A percentile compares a stretch with the other conserved stretches of the same genome.
Conservation (phyloP, 2,888 invertebrate genomes). For the Bruchidius siliquastri region DNA sequence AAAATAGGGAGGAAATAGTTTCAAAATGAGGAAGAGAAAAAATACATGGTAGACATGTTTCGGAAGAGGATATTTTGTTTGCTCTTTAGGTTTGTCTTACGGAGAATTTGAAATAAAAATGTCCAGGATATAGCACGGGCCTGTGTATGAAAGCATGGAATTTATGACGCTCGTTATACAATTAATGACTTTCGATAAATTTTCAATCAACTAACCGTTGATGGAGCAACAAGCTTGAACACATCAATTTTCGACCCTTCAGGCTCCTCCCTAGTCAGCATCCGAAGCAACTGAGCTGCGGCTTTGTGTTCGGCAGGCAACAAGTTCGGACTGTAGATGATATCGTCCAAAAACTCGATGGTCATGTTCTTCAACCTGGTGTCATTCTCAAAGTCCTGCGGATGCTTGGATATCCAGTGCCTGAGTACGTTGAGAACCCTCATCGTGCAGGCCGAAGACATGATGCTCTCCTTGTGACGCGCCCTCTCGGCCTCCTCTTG, state of each 20-base stretch:
- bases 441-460: conserved; percentile 92
- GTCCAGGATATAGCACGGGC: too few relatives aligned
- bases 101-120: too few relatives aligned
- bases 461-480: conserved; percentile 66
- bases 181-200: too few relatives aligned
- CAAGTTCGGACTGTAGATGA: conserved; percentile 75
- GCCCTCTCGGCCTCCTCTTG: conserved; percentile 49
- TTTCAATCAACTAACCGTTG: conserved; percentile 51
- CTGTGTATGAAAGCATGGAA: too few relatives aligned
- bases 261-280: conserved; percentile 71
- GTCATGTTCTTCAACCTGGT: conserved; percentile 69
- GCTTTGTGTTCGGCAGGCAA: conserved; percentile 86
- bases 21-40: too few relatives aligned
- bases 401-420: conserved; percentile 90
- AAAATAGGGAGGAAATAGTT: too few relatives aligned
- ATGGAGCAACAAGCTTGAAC: conserved; percentile 62
- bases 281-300: conserved; percentile 72
- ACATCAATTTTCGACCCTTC: conserved; percentile 65
- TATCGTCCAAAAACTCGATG: conserved; percentile 83
- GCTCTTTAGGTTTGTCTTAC: too few relatives aligned
- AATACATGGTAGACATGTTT: too few relatives aligned
- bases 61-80: too few relatives aligned
- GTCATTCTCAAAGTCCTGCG: conserved; percentile 81
- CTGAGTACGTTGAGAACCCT: conserved; percentile 83
- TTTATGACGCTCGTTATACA: too few relatives aligned